phyloP scores from a whole-genome alignment of 2,797 vertebrate species.

The Myotis findleyi region DNA sequence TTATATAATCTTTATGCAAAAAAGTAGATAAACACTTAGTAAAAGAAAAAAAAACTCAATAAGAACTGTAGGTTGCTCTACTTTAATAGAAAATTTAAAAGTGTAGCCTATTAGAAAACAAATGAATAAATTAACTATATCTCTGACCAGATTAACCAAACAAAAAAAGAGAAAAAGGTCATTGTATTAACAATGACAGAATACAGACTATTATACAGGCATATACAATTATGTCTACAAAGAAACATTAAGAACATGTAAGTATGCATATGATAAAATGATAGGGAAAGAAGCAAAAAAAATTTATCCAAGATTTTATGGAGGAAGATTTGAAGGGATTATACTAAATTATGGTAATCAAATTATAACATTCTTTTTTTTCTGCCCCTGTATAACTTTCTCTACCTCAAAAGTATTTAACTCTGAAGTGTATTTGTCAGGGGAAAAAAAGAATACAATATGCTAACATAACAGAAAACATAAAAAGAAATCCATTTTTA shows the following conservation, averaged over 20 bases:
- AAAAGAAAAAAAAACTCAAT: neutral
- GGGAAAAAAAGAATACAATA: neutral
- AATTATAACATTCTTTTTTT: slow-evolving; percentile 27
- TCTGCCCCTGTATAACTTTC: neutral
- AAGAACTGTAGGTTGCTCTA: neutral
- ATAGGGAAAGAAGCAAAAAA: slow-evolving; percentile 1
- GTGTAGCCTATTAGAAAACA: neutral
- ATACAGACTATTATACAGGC: neutral
- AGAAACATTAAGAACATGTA: neutral
- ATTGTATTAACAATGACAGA: neutral
- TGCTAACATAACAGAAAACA: slow-evolving; percentile 31
- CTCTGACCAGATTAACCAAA: slow-evolving; percentile 40
- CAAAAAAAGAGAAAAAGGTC: neutral
- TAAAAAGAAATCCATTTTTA: slow-evolving; percentile 3
- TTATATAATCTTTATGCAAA: slow-evolving; percentile 35
- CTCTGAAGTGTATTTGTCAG: slow-evolving; percentile 1
- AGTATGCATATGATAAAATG: neutral
- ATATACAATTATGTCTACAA: neutral
- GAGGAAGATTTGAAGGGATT: slow-evolving; percentile 46
- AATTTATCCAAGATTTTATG: neutral
- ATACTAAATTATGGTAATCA: slow-evolving; percentile 25
- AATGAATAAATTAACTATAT: slow-evolving; percentile 6
- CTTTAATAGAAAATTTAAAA: slow-evolving; percentile 50
- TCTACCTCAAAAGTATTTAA: slow-evolving; percentile 40
- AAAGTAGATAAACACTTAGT: slow-evolving; percentile 22